These are phyloP conservation scores for Bombus turneri DNA, from an alignment of 1,140 invertebrate genomes.

Conservation along the genomic window DNA sequence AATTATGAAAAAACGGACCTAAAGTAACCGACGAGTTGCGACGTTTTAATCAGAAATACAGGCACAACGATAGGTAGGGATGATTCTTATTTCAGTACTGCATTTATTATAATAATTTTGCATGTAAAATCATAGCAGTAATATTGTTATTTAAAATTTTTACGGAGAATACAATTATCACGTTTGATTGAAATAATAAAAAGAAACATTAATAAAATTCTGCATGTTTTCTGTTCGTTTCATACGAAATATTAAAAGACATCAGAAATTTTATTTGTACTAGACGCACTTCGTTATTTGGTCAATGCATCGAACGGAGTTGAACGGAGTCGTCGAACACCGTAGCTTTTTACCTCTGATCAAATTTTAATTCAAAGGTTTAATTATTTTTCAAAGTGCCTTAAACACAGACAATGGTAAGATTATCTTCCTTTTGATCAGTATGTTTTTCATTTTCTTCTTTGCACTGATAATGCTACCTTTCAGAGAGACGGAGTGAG, in stretches of 20 bases:
- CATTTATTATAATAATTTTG: conserved; percentile 1
- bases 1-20: background rate
- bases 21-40: background rate
- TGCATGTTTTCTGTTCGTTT: background rate
- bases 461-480: background rate
- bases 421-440: background rate
- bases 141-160: background rate
- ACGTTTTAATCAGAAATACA: background rate
- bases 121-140: background rate
- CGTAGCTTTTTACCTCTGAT: background rate
- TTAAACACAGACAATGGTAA: conserved; percentile 33
- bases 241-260: background rate
- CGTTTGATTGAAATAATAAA: background rate
- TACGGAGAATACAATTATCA: background rate
- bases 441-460: background rate
- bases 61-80: background rate
- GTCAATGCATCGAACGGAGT: background rate
- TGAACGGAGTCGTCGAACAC: background rate
- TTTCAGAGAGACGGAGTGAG: conserved; percentile 76
- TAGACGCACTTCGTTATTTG: background rate
- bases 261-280: background rate
- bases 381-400: conserved; percentile 25
- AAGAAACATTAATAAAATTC: background rate
- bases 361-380: background rate
- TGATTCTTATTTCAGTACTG: background rate